These are phyloP conservation scores for Hedychridium roseum DNA, from an alignment of 2,888 invertebrate genomes.

Conservation along the genomic window DNA sequence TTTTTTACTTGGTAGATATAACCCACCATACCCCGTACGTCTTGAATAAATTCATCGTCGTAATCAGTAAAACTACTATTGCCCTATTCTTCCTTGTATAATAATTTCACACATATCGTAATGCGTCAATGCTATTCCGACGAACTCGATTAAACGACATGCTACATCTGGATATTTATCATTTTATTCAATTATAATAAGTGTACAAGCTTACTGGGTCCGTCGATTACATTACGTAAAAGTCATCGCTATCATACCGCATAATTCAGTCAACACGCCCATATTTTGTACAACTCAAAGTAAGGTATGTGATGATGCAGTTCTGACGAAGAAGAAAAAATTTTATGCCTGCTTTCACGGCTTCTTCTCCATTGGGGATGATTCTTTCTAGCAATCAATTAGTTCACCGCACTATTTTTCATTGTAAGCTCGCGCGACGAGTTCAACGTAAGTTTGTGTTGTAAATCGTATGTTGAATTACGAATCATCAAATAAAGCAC, in stretches of 20 bases:
- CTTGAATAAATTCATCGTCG: conserved; percentile 50
- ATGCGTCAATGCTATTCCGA: background rate
- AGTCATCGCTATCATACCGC: conserved; percentile 13
- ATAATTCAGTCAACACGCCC: background rate
- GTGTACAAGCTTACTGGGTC: conserved; percentile 29
- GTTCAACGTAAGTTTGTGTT: no score
- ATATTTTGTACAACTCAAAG: conserved; percentile 23
- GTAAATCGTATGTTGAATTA: conserved; percentile 18
- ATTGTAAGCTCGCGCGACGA: no score
- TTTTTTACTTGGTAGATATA: conserved; percentile 49
- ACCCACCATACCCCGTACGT: conserved; percentile 51
- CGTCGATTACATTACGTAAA: conserved; percentile 13
- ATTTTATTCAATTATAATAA: conserved; percentile 36
- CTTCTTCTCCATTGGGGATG: no score
- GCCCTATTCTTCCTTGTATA: no score
- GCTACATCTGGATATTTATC: conserved; percentile 23
- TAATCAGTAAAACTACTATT: no score
- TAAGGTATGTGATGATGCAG: conserved; percentile 16
- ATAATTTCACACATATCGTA: no score
- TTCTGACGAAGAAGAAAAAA: no score
- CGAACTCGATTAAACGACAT: conserved; percentile 7
- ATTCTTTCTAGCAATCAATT: no score
- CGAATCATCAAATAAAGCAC: conserved; percentile 58
- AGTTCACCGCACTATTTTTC: no score
- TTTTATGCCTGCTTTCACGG: no score